A percentile compares a stretch with the other conserved stretches of the same genome.
phyloP scores from a whole-genome alignment of 2,113 vertebrate genomes.

The pig (Sus scrofa) region T2T-Sscrofa CM000819.6:119864501-119865000 shows the following conservation, averaged over 20 bases:
- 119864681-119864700: neutral
- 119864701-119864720: neutral
- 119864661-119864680: neutral
- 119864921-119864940: neutral
- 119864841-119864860: constrained; percentile 22
- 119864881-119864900: neutral
- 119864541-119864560: constrained; percentile 57
- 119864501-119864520: constrained; percentile 47
- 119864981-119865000: neutral
- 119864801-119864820: neutral
- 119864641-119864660: constrained; percentile 9
- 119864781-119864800: neutral
- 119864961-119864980: neutral
- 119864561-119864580: constrained; percentile 6
- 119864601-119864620: neutral
- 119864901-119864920: neutral
- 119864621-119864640: constrained; percentile 41
- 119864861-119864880: neutral
- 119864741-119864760: neutral
- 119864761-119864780: neutral
- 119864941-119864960: neutral
- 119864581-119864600: neutral
- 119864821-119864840: constrained; percentile 28
- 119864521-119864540: constrained; percentile 56
- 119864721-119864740: neutral